phyloP scores from a whole-genome alignment of 2,888 invertebrate species.

The Melieria omissa region DNA sequence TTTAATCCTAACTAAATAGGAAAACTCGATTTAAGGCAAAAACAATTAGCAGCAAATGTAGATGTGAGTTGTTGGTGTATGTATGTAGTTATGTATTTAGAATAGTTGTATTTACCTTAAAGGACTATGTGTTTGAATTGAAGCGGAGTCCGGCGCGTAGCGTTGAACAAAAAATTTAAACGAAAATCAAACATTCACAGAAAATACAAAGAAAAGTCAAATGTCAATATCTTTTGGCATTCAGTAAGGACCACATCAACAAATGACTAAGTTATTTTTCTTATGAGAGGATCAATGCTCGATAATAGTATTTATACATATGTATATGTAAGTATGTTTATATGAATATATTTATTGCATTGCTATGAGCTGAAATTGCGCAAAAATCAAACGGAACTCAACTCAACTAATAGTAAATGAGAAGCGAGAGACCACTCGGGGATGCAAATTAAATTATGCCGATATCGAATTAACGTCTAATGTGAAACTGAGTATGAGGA shows the following conservation, averaged over 20 bases:
- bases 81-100: constrained; percentile 1
- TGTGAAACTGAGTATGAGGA: no score
- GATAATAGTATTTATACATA: neutral
- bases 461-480: no score
- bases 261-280: constrained; percentile 19
- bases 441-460: no score
- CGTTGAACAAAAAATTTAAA: constrained; percentile 26
- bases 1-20: no score
- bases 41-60: no score
- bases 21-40: no score
- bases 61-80: neutral
- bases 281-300: neutral
- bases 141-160: constrained; percentile 29
- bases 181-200: constrained; percentile 28
- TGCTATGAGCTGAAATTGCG: neutral
- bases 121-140: constrained; percentile 42
- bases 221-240: constrained; percentile 27
- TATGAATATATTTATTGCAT: neutral
- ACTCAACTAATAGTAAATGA: no score
- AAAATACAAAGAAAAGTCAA: constrained; percentile 30
- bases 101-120: constrained; percentile 45
- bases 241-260: constrained; percentile 25
- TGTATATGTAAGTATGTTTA: constrained; percentile 12
- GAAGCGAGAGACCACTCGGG: no score
- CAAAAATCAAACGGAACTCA: no score